Evolutionary conservation across 2,888 invertebrate genomes (phyloP).

Genomic region (Frankliniella fusca): DNA sequence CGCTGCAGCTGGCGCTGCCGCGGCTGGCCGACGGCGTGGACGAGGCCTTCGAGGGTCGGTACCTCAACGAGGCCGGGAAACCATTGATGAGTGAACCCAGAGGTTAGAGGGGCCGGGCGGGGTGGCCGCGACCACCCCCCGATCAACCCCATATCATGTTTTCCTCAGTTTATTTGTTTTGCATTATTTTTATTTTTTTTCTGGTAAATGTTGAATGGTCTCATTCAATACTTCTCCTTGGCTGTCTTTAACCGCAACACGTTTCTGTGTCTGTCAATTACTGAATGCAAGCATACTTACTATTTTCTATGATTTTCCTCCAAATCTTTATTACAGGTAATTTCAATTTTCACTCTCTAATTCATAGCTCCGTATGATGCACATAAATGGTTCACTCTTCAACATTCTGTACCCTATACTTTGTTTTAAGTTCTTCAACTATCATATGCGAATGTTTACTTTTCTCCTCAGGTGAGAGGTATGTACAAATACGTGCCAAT

Average conservation of each 20-base stretch:
- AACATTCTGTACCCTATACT: too few relatives aligned
- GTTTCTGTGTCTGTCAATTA: too few relatives aligned
- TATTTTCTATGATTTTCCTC: not conserved
- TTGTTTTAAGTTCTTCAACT: too few relatives aligned
- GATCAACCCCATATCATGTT: not conserved
- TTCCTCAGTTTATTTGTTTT: not conserved
- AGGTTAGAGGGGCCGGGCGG: not conserved
- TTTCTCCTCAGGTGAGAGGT: too few relatives aligned
- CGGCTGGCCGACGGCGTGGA: not conserved
- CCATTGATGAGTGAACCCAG: conserved; percentile 1
- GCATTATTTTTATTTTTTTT: not conserved
- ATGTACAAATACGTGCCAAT: too few relatives aligned
- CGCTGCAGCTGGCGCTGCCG: conserved; percentile 7
- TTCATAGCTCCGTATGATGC: too few relatives aligned
- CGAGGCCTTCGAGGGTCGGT: conserved; percentile 12
- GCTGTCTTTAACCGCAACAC: not conserved
- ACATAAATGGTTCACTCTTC: too few relatives aligned
- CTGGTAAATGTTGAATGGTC: not conserved
- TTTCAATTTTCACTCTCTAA: not conserved
- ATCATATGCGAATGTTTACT: too few relatives aligned
- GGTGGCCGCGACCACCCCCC: not conserved
- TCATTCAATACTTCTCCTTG: not conserved
- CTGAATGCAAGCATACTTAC: not conserved
- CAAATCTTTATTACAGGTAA: not conserved
- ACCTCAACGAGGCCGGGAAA: not conserved